Base-by-base conservation (phyloP, 92 coral and sea anemone genomes). In the Plumapathes pennacea region DNA sequence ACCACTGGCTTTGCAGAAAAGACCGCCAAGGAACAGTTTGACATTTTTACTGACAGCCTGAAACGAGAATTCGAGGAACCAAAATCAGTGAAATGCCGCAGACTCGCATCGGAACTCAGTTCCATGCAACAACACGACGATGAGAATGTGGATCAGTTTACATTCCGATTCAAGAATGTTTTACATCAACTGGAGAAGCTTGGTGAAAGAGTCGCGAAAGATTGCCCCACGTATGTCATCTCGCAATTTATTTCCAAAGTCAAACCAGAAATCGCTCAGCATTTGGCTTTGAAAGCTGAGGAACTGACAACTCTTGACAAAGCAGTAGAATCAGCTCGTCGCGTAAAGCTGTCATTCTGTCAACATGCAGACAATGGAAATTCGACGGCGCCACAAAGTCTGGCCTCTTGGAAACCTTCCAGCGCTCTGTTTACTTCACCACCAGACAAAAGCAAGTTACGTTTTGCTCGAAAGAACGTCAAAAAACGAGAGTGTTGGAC, bases 181-280 rank as follows among this genome's bases (percentile, higher is more conserved):
- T 62, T 74, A 18, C 79, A 69, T 68, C 84, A 82, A 57, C 47
- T 82, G 40, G 80, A 82, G 44, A 76, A 68, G 32, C 77, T 69
- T 30, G 84, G 89, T 49, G 67, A 81, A 34, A 73, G 56, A 18
- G 51, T 81, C 18, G 64, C 50, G 20, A 52, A 73, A 22, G 78
- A 56, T 53, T 76, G 84, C 36, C 84, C 89, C 46, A 82, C 73
- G 14, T 76, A 50, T 71, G 77, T 48, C 21, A 69, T 76, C 39
- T 78, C 80, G n/a, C 89, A 82, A 69, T 76, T 76, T 67, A 71
- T 68, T 52, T 82, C 84, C 17, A 77, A 71, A 39, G 75, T 69
- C 4, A 60, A 63, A 21, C 69, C 77, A 26, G 47, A 33, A 41
- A 54, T 75, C 27, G 52, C 80, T 21, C 78, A 77, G 62, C 83